Conservation (phyloP, 2,797 vertebrate genomes). For the Cephalopachus bancanus region DNA sequence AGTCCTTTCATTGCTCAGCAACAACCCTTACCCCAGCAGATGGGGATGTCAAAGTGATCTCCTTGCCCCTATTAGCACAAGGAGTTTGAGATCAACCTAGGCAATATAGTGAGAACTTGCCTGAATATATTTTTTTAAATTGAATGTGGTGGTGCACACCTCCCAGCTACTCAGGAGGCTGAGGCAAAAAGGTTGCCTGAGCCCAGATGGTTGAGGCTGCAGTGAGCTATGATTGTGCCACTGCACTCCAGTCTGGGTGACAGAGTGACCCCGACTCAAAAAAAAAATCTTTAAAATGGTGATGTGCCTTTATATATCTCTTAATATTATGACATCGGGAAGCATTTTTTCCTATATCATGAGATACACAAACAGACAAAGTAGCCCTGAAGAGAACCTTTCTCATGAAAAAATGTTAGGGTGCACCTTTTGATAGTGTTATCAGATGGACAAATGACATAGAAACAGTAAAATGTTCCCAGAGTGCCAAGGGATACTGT, state of each 20-base stretch:
- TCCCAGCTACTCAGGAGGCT: too few species aligned
- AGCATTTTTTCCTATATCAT: not conserved
- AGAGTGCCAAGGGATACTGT: not conserved
- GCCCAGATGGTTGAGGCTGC: too few species aligned
- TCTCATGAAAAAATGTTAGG: not conserved
- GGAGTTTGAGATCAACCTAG: too few species aligned
- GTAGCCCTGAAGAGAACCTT: not conserved
- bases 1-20: not conserved
- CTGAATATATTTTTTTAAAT: too few species aligned
- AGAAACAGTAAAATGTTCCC: constrained; percentile 20
- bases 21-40: not conserved
- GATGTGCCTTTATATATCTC: not conserved
- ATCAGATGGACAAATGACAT: not conserved
- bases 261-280: not conserved
- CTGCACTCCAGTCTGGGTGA: too few species aligned
- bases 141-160: too few species aligned
- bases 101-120: too few species aligned
- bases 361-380: not conserved
- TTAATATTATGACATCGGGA: not conserved
- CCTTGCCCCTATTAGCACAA: not conserved
- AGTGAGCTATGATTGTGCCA: too few species aligned
- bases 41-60: not conserved
- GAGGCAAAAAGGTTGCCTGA: too few species aligned
- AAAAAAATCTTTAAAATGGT: not conserved
- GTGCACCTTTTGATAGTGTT: not conserved